Evolutionary conservation across 2,797 vertebrate genomes (phyloP), one percentile per base, ranked within the genome.

Genomic region (Anas bahamensis): DNA sequence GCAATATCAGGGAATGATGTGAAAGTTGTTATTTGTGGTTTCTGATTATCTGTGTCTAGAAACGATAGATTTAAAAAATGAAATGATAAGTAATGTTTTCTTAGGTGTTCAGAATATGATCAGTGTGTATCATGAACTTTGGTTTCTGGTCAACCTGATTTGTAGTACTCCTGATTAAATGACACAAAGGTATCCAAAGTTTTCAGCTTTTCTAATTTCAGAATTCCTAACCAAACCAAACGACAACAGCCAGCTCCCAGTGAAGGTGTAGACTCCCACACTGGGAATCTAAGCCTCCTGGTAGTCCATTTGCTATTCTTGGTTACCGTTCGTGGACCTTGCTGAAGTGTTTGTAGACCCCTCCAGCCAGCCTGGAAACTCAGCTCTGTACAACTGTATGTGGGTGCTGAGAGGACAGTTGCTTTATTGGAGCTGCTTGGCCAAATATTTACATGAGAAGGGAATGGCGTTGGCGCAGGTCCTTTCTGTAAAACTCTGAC

Each of bases 1-100:
- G 87, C 83, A 70, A 80, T 89, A 89, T 86, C 56, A 44, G 66
- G 80, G 75, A 72, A 61, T 79, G 48, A 74, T 73, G 68, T 71
- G 68, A 39, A 82, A 92, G 73, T 70, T 92, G 76, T 71, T 94
- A 33, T 66, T 91, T 94, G 93, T 76, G 29, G 70, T 88, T 91
- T 92, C 79, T 68, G 11, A 83, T 89, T 84, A 19, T 9, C 53
- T 71, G 44, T 88, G 37, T 50, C 73, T 79, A 41, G 70, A 84
- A 78, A 78, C 15, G 26, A 46, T 7, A 57, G 48, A 37, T 48
- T 79, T 44, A 18, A 4, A 46, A 86, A 52, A 33, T 15, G n/a
- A 78, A 89, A 78, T 61, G 2, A 74, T 80, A 83, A 69, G 80
- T 66, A 35, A 56, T 79, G 44, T 60, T 87, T 92, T 86, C 21